Conservation (phyloP, 2,113 vertebrate genomes). For the Eira barbara region DNA sequence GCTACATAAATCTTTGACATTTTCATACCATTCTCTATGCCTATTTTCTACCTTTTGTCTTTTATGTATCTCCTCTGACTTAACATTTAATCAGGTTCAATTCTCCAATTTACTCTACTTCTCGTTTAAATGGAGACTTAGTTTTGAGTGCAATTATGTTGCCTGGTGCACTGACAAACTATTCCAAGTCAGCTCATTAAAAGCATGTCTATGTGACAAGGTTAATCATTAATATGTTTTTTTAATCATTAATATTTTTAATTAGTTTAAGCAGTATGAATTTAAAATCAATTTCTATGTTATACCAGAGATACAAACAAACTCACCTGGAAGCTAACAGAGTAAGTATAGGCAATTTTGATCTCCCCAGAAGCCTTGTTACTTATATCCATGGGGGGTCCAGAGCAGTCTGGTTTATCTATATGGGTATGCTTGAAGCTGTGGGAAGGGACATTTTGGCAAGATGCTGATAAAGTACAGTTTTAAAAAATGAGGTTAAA, state of each 20-base stretch:
- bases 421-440: conserved; percentile 90
- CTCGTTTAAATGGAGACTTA: conserved; percentile 38
- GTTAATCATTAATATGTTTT: conserved; percentile 15
- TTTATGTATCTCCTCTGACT: neutral
- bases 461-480: conserved; percentile 38
- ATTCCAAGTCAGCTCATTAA: conserved; percentile 34
- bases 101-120: neutral
- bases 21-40: neutral
- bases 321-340: conserved; percentile 91
- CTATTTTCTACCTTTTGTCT: neutral
- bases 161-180: neutral
- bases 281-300: conserved; percentile 53
- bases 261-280: conserved; percentile 50
- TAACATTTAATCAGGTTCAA: neutral
- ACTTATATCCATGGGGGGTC: conserved; percentile 92
- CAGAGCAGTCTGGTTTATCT: conserved; percentile 87
- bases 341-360: conserved; percentile 92
- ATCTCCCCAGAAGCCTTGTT: conserved; percentile 85
- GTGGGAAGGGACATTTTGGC: conserved; percentile 59
- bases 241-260: conserved; percentile 55
- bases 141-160: neutral
- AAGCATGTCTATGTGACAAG: conserved; percentile 5
- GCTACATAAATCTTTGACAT: neutral
- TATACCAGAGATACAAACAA: conserved; percentile 51
- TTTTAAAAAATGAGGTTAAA: neutral